phyloP scores from a whole-genome alignment of 1,140 invertebrate species.

The Plodia interpunctella region DNA sequence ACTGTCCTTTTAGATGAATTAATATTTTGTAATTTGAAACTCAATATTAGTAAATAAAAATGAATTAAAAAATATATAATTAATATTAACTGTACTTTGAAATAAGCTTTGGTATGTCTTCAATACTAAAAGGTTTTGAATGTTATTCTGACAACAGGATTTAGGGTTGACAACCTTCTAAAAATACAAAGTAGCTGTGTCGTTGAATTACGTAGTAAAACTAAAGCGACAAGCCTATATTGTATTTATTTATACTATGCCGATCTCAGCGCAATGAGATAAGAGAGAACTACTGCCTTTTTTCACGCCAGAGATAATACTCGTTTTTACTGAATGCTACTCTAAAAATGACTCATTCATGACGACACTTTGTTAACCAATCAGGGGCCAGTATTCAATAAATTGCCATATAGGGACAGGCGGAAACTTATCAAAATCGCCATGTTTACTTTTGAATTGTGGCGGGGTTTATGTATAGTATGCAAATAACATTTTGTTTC shows the following conservation, averaged over 20 bases:
- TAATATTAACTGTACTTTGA: background rate
- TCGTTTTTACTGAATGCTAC: conserved; percentile 28
- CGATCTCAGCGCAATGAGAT: conserved; percentile 44
- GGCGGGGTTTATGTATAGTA: conserved; percentile 22
- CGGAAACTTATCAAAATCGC: conserved; percentile 44
- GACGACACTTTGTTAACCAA: conserved; percentile 57
- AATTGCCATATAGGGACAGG: conserved; percentile 71
- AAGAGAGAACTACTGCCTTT: conserved; percentile 35
- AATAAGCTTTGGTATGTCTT: background rate
- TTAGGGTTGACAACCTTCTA: background rate
- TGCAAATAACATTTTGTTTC: background rate
- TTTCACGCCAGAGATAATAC: conserved; percentile 37
- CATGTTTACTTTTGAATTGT: conserved; percentile 39
- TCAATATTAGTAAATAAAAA: background rate
- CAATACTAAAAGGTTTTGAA: background rate
- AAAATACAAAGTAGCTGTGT: background rate
- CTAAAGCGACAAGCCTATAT: conserved; percentile 24
- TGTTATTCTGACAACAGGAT: background rate
- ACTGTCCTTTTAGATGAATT: conserved; percentile 31
- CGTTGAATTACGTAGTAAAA: conserved; percentile 28
- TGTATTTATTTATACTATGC: conserved; percentile 39
- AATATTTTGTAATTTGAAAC: conserved; percentile 7
- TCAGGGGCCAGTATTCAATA: conserved; percentile 58
- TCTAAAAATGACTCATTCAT: conserved; percentile 60
- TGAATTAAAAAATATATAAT: background rate